Evolutionary conservation across 2,888 invertebrate species (phyloP), one percentile per base, ranked within the genome.

Genomic region (Fabriciana adippe): DNA sequence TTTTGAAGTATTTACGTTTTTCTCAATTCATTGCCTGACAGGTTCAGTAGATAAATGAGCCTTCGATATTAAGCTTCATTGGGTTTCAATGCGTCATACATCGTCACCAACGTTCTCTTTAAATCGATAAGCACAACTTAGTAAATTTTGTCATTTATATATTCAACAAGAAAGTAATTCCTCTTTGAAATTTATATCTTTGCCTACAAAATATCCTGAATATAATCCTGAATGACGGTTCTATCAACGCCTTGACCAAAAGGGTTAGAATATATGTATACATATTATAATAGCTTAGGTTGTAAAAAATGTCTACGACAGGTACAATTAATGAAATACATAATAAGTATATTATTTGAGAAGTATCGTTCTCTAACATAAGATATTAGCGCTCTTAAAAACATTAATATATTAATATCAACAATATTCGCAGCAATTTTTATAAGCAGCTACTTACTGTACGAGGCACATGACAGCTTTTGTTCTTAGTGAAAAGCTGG

Each of bases 61-160:
- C 79, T 73, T 77, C 84, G 81, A 78, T 80, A 88, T 91, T 87
- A 88, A 85, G 91, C 92, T 88, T 82, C 88, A 88, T 87, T 90
- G 90, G 85, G 80, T 89, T 84, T 90, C 86, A 92, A 92, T 91
- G 87, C 86, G 82, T 83, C 80, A 82, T 80, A 82, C 82, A 63
- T 54, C 50, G 76, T 76, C 79, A 80, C 81, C 75, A 84, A 84
- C 86, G 84, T 83, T 83, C 85, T 85, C 85, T 87, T 89, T 87
- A 89, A 88, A 89, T 81, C 89, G 91, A 91, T 91, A 91, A 90
- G 87, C 87, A 89, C 90, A 91, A 92, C 89, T 91, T 90, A 92
- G 91, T 91, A 91, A 83, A 76, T 83, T 80, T 90, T 88, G 82
- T 82, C 83, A 84, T 78, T 78, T 79, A 67, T 64, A 66, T 56